A percentile compares a stretch with the other conserved stretches of the same genome.
Evolutionary conservation across 64 coral and sea anemone genomes (phyloP).

Genomic region (Montipora foliosa): DNA sequence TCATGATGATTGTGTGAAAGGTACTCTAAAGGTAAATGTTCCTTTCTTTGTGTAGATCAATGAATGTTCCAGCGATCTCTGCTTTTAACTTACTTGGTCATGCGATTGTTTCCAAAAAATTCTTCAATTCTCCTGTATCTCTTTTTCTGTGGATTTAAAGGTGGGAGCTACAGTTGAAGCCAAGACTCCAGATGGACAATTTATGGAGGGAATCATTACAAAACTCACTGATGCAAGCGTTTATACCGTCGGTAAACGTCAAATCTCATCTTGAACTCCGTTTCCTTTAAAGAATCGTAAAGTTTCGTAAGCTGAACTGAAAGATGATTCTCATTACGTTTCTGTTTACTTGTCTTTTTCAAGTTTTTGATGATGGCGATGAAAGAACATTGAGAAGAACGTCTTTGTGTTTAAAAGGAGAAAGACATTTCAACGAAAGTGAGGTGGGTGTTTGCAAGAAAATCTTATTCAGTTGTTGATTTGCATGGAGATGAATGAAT

Average conservation of each 20-base stretch:
- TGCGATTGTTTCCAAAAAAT: slow-evolving; percentile 1
- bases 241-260: slow-evolving; percentile 94
- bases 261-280: slow-evolving; percentile 14
- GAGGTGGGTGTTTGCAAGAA: slow-evolving; percentile 63
- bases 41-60: background rate
- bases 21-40: slow-evolving; percentile 88
- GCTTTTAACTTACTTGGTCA: background rate
- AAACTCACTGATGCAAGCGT: slow-evolving; percentile 98
- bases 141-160: slow-evolving; percentile 49
- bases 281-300: background rate
- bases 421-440: slow-evolving; percentile 97
- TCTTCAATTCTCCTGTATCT: slow-evolving; percentile 2
- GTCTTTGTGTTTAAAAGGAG: slow-evolving; percentile 96
- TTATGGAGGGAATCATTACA: slow-evolving; percentile 79
- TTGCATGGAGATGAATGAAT: background rate
- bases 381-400: slow-evolving; percentile 95
- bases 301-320: background rate
- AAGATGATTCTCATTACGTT: slow-evolving; percentile 26
- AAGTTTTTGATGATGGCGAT: slow-evolving; percentile 99
- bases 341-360: slow-evolving; percentile 15
- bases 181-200: slow-evolving; percentile 87
- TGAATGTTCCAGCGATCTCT: background rate
- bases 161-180: slow-evolving; percentile 86
- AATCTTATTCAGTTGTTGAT: background rate
- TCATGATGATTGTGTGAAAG: slow-evolving; percentile 96